phyloP scores from a whole-genome alignment of 2,113 vertebrate genomes.

The Lynx canadensis region DNA sequence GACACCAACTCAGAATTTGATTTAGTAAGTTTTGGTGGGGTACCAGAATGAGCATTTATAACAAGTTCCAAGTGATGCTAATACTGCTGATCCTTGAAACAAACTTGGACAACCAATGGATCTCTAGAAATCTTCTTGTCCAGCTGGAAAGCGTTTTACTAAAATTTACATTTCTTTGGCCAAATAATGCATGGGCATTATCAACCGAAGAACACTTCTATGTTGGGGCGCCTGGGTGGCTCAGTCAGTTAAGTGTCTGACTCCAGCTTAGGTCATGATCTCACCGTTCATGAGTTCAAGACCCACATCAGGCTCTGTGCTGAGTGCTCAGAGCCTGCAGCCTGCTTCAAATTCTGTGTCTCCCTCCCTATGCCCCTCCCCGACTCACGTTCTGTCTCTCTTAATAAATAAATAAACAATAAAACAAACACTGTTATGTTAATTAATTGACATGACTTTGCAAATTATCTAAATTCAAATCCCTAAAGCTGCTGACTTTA shows the following conservation, averaged over 20 bases:
- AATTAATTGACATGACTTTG: background rate
- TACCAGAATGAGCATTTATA: background rate
- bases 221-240: background rate
- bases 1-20: background rate
- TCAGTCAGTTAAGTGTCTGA: no score
- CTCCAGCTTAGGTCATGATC: no score
- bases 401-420: no score
- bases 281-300: no score
- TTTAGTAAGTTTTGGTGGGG: background rate
- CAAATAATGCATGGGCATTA: background rate
- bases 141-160: background rate
- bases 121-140: background rate
- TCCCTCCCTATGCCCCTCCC: no score
- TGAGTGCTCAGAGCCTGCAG: no score
- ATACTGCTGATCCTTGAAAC: background rate
- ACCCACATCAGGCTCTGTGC: no score
- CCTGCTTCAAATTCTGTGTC: no score
- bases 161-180: background rate
- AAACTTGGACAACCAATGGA: background rate
- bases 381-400: no score
- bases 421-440: no score
- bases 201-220: background rate
- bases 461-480: background rate
- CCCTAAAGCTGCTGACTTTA: background rate
- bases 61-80: background rate